Percentiles rank a stretch among this genome's conserved stretches.
These are phyloP conservation scores for Conus betulinus DNA, from an alignment of 1,140 invertebrate genomes.

Conservation along the genomic window DNA sequence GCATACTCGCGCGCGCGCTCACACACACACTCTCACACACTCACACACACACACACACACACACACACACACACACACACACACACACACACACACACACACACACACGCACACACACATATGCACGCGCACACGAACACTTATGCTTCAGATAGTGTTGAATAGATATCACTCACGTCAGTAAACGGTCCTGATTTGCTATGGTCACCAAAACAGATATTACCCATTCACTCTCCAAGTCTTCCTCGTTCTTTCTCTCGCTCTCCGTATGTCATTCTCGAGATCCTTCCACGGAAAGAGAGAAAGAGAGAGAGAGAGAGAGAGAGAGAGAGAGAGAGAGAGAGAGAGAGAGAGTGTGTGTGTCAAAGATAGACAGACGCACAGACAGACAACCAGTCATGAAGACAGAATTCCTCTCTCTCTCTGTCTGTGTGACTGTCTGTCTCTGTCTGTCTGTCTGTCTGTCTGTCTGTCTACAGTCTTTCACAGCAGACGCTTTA, in stretches of 20 bases:
- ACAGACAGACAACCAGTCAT: not conserved
- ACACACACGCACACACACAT: no score
- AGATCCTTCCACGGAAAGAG: not conserved
- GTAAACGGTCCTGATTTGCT: no score
- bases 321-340: conserved; percentile 22
- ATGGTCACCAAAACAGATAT: no score
- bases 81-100: no score
- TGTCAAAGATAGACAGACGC: conserved; percentile 1
- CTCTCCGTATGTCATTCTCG: not conserved
- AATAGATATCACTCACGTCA: no score
- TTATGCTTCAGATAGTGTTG: no score
- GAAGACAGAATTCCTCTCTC: not conserved
- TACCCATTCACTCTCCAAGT: not conserved
- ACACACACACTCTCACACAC: no score
- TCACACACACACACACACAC: no score
- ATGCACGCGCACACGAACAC: no score
- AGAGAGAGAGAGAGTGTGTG: not conserved
- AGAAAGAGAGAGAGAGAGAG: not conserved
- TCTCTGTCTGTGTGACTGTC: not conserved
- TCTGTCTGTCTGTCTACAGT: not conserved
- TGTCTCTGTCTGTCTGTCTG: not conserved
- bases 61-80: no score
- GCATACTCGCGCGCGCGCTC: no score
- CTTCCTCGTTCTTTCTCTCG: not conserved
- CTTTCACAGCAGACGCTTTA: no score